phyloP scores from a whole-genome alignment of 2,888 invertebrate genomes.

The Sarcophaga rosellei region DNA sequence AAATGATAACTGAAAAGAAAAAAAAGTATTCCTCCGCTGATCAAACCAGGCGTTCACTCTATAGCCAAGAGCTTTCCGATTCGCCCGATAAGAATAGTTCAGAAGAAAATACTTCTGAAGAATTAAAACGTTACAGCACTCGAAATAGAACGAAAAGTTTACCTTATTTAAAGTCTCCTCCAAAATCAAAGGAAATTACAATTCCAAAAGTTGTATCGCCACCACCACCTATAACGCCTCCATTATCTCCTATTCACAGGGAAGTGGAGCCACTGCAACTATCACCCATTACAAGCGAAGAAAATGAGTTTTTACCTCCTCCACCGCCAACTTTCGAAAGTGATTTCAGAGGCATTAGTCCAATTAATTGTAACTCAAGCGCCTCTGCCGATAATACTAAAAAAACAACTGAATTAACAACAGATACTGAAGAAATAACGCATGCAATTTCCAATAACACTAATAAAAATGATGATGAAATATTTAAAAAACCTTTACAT shows the following conservation, averaged over 20 bases:
- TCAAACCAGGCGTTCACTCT: constrained; percentile 68
- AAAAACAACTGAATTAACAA: neutral
- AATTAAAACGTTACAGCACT: neutral
- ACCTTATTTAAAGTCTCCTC: constrained; percentile 35
- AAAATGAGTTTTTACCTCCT: constrained; percentile 3
- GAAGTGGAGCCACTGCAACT: constrained; percentile 8
- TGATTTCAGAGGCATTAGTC: constrained; percentile 5
- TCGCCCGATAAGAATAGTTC: constrained; percentile 44
- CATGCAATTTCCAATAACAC: neutral
- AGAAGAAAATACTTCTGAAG: neutral
- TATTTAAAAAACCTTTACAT: constrained; percentile 69
- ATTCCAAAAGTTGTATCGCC: constrained; percentile 58
- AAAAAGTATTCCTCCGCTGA: neutral
- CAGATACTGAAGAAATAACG: neutral
- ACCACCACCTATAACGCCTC: constrained; percentile 57
- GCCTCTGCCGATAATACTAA: neutral
- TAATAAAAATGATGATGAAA: constrained; percentile 24
- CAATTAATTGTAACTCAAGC: neutral
- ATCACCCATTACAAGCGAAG: neutral
- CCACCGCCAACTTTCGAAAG: constrained; percentile 53
- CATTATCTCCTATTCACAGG: neutral
- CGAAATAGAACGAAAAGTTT: neutral
- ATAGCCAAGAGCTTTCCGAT: constrained; percentile 70
- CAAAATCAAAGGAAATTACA: constrained; percentile 32
- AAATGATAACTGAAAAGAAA: constrained; percentile 37